Evolutionary conservation across 2,113 vertebrate genomes (phyloP).

Genomic region (Empidonax alnorum): DNA sequence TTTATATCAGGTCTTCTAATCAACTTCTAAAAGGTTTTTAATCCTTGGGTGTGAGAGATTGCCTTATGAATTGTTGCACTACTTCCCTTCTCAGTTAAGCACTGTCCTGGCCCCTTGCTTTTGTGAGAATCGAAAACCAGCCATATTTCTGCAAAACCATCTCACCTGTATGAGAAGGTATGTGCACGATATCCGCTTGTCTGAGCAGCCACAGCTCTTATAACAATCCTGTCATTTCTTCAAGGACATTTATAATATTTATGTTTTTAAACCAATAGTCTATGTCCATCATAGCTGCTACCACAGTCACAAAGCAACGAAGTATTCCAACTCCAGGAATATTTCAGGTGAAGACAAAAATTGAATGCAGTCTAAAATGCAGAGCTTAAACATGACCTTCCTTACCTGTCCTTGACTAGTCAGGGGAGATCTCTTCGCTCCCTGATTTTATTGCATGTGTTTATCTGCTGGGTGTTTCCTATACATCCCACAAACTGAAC

Average conservation of each 20-base stretch:
- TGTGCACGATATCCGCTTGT: neutral
- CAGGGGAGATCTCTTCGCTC: fast-evolving
- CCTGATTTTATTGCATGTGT: neutral
- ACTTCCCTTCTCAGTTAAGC: neutral
- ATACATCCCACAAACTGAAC: neutral
- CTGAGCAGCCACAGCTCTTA: neutral
- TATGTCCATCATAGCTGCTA: fast-evolving
- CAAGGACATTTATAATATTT: neutral
- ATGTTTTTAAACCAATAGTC: neutral
- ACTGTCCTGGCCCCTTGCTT: neutral
- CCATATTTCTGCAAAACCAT: neutral
- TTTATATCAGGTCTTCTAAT: neutral
- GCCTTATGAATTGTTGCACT: neutral
- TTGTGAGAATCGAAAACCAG: neutral
- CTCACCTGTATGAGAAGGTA: neutral
- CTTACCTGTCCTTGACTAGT: neutral
- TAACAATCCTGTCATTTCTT: neutral
- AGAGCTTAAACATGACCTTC: neutral
- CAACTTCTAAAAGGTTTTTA: neutral
- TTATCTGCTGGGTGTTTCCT: neutral
- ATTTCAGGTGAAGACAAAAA: neutral
- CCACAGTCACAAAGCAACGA: neutral
- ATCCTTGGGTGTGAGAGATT: neutral
- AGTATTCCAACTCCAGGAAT: neutral
- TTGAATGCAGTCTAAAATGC: neutral